Evolutionary conservation across 2,888 invertebrate genomes (phyloP).

Genomic region (Chrysolina oricalcia): DNA sequence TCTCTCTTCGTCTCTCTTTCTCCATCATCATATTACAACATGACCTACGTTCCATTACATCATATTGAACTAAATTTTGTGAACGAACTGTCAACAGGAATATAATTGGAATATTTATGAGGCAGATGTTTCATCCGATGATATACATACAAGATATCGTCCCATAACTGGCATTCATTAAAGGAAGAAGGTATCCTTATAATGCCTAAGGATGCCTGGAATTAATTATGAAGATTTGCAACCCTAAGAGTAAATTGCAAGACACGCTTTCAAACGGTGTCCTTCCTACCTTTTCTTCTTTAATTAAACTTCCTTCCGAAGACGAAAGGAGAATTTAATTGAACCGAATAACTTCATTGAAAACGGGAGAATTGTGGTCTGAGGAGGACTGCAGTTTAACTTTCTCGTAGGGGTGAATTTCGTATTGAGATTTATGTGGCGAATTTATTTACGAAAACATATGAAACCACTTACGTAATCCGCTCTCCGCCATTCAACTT

Average conservation of each 20-base stretch:
- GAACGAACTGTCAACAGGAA: too few relatives aligned
- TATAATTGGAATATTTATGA: too few relatives aligned
- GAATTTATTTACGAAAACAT: too few relatives aligned
- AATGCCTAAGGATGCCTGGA: not conserved
- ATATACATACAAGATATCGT: too few relatives aligned
- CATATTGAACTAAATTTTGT: too few relatives aligned
- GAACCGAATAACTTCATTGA: not conserved
- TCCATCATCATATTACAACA: too few relatives aligned
- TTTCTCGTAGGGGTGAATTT: not conserved
- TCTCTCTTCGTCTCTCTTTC: too few relatives aligned
- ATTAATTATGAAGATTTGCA: conserved; percentile 4
- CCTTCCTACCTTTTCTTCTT: conserved; percentile 2
- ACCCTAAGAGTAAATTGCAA: not conserved
- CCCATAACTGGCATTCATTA: not conserved
- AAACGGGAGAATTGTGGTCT: not conserved
- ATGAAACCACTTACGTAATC: too few relatives aligned
- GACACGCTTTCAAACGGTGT: not conserved
- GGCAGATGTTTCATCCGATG: too few relatives aligned
- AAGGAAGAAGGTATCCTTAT: not conserved
- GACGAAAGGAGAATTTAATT: not conserved
- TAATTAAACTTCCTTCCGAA: conserved; percentile 1
- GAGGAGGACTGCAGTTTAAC: not conserved
- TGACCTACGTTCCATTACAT: too few relatives aligned
- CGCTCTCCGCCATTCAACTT: too few relatives aligned
- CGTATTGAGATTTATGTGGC: not conserved